Evolutionary conservation across 2,113 vertebrate genomes (phyloP).

Genomic region (Galeopterus variegatus): DNA sequence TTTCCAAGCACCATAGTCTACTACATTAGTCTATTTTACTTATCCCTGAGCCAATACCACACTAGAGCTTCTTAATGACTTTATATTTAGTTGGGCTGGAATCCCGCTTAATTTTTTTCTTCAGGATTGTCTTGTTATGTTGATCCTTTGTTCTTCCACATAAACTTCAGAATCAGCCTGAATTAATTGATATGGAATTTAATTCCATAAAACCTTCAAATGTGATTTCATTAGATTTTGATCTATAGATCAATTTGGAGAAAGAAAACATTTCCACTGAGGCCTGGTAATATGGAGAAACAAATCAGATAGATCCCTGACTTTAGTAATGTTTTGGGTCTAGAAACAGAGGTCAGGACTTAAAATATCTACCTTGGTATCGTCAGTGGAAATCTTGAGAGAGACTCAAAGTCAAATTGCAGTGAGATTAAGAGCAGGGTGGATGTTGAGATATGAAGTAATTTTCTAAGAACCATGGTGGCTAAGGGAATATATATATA

Average conservation of each 20-base stretch:
- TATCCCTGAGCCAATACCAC: neutral
- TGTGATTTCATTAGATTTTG: neutral
- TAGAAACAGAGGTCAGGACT: slow-evolving; percentile 40
- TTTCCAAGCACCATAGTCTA: neutral
- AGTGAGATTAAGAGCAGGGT: neutral
- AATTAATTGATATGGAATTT: neutral
- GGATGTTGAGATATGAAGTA: neutral
- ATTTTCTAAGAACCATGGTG: neutral
- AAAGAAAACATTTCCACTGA: slow-evolving; percentile 34
- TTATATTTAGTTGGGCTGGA: neutral
- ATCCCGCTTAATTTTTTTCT: slow-evolving; percentile 15
- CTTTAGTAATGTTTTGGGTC: neutral
- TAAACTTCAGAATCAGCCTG: neutral
- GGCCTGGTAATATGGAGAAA: neutral
- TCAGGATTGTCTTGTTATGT: slow-evolving; percentile 32
- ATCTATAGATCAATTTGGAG: neutral
- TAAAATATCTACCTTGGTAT: slow-evolving; percentile 26
- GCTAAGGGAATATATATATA: neutral
- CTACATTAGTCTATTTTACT: neutral
- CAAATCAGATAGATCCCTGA: neutral
- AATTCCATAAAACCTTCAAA: neutral
- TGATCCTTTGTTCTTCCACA: slow-evolving; percentile 24
- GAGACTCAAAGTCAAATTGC: neutral
- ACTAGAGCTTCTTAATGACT: slow-evolving; percentile 5
- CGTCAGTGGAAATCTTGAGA: neutral